Percentiles rank a stretch among this genome's conserved stretches.
Evolutionary conservation across 2,797 vertebrate species (phyloP).

Genomic region (Notolepis coatsorum): DNA sequence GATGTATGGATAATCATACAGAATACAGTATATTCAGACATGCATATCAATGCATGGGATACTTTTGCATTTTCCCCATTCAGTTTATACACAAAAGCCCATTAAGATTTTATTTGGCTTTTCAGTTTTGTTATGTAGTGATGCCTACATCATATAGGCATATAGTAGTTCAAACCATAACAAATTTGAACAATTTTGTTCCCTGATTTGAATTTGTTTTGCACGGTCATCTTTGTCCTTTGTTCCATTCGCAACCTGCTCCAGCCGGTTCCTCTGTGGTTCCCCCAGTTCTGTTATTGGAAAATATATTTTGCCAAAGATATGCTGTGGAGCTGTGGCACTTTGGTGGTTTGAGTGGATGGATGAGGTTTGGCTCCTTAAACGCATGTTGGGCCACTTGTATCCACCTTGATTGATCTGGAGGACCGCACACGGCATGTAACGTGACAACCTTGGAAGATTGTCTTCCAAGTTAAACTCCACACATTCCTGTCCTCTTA

Average conservation of each 20-base stretch:
- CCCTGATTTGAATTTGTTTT: slow-evolving; percentile 1
- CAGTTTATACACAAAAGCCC: not conserved
- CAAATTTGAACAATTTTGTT: not conserved
- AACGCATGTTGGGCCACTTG: not conserved
- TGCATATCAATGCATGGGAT: slow-evolving; percentile 22
- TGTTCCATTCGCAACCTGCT: not conserved
- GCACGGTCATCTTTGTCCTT: not conserved
- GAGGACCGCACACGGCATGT: not conserved
- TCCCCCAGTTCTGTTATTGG: too few species aligned
- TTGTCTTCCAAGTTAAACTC: not conserved
- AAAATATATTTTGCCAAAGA: too few species aligned
- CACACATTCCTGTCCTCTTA: not conserved
- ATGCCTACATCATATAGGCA: not conserved
- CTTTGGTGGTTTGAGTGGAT: too few species aligned
- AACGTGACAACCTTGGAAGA: not conserved
- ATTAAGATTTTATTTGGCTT: not conserved
- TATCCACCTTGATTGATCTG: not conserved
- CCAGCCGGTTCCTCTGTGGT: too few species aligned
- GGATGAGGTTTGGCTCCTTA: too few species aligned
- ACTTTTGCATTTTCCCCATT: not conserved
- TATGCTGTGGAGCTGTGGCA: too few species aligned
- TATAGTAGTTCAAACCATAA: not conserved
- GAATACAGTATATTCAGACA: not conserved
- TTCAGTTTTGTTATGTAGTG: too few species aligned
- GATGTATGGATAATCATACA: not conserved